Evolutionary conservation across 92 coral and sea anemone species (phyloP).

Genomic region (Paragorgia papillata): DNA sequence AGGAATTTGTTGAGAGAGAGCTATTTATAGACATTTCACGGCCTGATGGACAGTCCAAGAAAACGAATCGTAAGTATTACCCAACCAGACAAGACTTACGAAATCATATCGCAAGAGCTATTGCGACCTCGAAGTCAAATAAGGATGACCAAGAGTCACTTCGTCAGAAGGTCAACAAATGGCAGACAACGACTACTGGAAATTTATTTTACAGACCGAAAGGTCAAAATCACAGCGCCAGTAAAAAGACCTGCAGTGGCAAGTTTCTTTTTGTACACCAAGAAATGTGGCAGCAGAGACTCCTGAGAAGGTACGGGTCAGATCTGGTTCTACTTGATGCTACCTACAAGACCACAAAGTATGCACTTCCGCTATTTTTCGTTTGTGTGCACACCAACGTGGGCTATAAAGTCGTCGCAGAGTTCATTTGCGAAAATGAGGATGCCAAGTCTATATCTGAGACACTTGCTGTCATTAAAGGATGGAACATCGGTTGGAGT

Average conservation of each 20-base stretch:
- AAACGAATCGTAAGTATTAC: constrained; percentile 44
- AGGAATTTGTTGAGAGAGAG: constrained; percentile 51
- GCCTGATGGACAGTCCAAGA: constrained; percentile 28
- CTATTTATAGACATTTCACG: constrained; percentile 19
- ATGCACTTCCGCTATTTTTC: constrained; percentile 63
- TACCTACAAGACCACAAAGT: constrained; percentile 58
- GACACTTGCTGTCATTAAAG: constrained; percentile 39
- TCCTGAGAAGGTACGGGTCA: constrained; percentile 53
- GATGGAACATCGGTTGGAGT: constrained; percentile 52
- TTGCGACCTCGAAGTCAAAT: constrained; percentile 43
- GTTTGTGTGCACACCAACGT: constrained; percentile 63
- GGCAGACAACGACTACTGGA: constrained; percentile 35
- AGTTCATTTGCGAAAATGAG: constrained; percentile 42
- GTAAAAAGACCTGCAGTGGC: constrained; percentile 15
- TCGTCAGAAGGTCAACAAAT: constrained; percentile 36
- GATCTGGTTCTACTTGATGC: constrained; percentile 59
- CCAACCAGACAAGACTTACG: constrained; percentile 48
- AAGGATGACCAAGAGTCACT: constrained; percentile 67
- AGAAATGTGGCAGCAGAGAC: constrained; percentile 67
- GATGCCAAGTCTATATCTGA: constrained; percentile 42
- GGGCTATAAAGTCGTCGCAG: constrained; percentile 55
- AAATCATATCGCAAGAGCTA: constrained; percentile 57
- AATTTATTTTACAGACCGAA: constrained; percentile 50
- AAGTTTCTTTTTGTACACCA: constrained; percentile 63
- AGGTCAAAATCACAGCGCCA: constrained; percentile 7